Evolutionary conservation across 2,797 vertebrate species (phyloP).

Genomic region (Onychomys leucogaster): DNA sequence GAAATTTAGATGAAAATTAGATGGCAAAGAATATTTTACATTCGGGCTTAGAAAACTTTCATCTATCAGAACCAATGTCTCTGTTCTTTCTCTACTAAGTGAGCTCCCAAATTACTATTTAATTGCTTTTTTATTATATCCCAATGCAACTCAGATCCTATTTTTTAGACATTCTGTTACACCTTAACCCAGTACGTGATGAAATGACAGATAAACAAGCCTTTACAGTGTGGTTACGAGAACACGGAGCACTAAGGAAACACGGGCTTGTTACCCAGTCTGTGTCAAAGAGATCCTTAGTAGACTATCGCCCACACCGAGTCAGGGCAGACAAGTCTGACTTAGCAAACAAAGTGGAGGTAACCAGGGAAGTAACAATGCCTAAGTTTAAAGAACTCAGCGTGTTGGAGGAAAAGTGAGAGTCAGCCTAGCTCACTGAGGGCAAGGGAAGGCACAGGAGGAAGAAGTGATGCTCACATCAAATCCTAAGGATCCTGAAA

Average conservation of each 20-base stretch:
- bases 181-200: neutral
- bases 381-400: conserved; percentile 12
- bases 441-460: neutral
- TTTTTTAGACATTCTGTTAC: conserved; percentile 37
- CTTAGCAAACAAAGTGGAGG: neutral
- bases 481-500: conserved; percentile 30
- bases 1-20: conserved; percentile 44
- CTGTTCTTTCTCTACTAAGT: conserved; percentile 34
- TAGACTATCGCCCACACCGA: neutral
- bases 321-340: conserved; percentile 3
- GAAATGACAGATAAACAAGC: conserved; percentile 43
- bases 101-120: conserved; percentile 53
- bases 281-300: neutral
- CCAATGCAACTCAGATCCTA: conserved; percentile 5
- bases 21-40: conserved; percentile 41
- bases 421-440: neutral
- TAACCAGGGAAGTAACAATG: neutral
- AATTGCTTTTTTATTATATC: conserved; percentile 13
- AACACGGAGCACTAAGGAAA: conserved; percentile 1
- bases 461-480: neutral
- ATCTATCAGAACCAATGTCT: conserved; percentile 13
- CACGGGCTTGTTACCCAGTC: neutral
- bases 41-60: conserved; percentile 8
- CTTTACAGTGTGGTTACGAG: neutral
- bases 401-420: neutral